Evolutionary conservation across 2,888 invertebrate species (phyloP).

Genomic region (Rhagonycha fulva): DNA sequence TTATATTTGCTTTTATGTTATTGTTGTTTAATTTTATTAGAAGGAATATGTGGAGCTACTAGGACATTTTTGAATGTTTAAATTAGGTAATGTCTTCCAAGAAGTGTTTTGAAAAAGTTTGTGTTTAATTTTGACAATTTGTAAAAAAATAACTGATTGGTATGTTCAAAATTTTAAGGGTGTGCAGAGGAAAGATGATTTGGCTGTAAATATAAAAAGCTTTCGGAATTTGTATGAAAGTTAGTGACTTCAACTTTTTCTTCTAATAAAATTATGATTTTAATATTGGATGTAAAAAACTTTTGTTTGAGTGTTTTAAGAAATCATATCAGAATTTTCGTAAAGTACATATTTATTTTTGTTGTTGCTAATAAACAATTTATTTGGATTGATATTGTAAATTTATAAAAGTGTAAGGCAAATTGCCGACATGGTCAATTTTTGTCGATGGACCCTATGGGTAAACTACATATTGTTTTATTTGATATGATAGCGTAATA

Average conservation of each 20-base stretch:
- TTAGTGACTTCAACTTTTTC: neutral
- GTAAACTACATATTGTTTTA: conserved; percentile 12
- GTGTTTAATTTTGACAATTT: neutral
- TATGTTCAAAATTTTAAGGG: neutral
- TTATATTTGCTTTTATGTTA: neutral
- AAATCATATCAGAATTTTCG: neutral
- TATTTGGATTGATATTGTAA: neutral
- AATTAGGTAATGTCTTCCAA: neutral
- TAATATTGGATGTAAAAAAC: neutral
- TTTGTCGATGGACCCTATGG: conserved; percentile 26
- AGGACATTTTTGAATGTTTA: neutral
- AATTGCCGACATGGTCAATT: conserved; percentile 30
- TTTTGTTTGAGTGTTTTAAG: neutral
- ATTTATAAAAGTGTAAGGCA: conserved; percentile 10
- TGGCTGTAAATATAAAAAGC: neutral
- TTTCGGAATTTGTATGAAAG: neutral
- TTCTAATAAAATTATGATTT: neutral
- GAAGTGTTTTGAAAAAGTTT: neutral
- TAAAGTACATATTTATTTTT: neutral
- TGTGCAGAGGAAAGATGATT: neutral
- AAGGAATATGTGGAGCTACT: neutral
- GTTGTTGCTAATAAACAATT: neutral
- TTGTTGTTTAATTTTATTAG: neutral
- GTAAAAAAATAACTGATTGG: neutral
- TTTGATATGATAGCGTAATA: conserved; percentile 48